phyloP scores from a whole-genome alignment of 2,888 invertebrate species.

The Cryptosula pallasiana region DNA sequence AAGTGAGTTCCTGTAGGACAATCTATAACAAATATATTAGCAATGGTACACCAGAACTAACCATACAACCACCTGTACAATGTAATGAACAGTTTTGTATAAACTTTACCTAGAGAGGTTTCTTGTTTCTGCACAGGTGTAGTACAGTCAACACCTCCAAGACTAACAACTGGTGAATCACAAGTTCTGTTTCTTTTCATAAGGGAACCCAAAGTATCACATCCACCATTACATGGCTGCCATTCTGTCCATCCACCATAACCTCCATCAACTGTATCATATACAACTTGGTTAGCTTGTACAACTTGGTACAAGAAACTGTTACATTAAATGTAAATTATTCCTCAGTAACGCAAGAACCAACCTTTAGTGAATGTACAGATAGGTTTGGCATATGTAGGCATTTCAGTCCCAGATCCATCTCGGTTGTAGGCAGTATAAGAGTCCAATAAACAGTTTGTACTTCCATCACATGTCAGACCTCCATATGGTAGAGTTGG shows the following conservation, averaged over 20 bases:
- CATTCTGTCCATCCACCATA: neutral
- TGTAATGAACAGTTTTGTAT: too few species aligned
- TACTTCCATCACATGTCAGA: neutral
- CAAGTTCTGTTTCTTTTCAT: neutral
- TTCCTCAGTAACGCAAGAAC: too few species aligned
- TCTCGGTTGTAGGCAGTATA: neutral
- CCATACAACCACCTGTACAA: too few species aligned
- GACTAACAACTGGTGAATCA: neutral
- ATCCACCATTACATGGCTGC: neutral
- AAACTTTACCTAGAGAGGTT: neutral
- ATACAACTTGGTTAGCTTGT: too few species aligned
- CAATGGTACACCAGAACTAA: too few species aligned
- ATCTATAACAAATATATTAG: neutral
- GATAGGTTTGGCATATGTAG: neutral
- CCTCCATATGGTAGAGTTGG: conserved; percentile 5
- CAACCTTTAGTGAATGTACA: neutral
- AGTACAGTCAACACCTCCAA: neutral
- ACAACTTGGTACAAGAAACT: too few species aligned
- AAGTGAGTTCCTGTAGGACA: neutral
- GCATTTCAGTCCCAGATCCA: neutral
- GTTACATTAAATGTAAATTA: too few species aligned
- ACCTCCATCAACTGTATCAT: neutral
- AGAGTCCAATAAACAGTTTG: neutral
- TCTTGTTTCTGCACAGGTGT: neutral
- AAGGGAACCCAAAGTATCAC: neutral